Base-by-base conservation (phyloP, 2,888 invertebrate species). In the Catonia carolina region DNA sequence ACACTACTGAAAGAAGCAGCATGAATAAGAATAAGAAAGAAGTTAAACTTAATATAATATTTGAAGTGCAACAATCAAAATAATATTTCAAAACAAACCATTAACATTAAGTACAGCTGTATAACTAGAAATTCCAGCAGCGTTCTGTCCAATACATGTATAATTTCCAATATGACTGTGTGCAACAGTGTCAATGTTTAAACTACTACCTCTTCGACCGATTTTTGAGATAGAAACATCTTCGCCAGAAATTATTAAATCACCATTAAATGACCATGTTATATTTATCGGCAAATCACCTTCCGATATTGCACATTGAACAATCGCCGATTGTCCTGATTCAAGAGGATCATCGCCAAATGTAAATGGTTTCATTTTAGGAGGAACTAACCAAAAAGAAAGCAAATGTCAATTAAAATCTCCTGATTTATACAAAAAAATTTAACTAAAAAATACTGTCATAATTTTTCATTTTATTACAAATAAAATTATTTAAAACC, bases 231-330 rank as follows among this genome's bases (percentile, higher is more conserved):
- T 70, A 10, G 69, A 59, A 49, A 74, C 69, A 64, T 72, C 72
- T 14, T 57, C 55, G 70, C 53, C 45, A 15, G 49, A 39, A 15
- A 45, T 65, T 2, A 63, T 53, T 60, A 64, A 64, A 47, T 64
- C 63, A 7, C 81, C 82, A 69, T 85, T 82, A 69, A 87, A 78
- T 62, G 79, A 64, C 71, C 71, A 71, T 17, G 61, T 60, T 52
- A 71, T 66, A 39, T 65, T 63, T 37, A 71, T 56, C 15, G 70
- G 71, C 45, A 65, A 55, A 62, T 72, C 72, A 22, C 70, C 70
- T 60, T 74, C 74, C 20, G 75, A 69, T 60, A 72, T 69, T 20
- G 73, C 68, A 71, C 78, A 77, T 72, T 82, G 82, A 77, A 78
- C 81, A 78, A 65, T 83, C 77, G 71, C 80, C 73, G 70, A 81